Evolutionary conservation across 2,113 vertebrate species (phyloP), one percentile per base, ranked within the genome.

Genomic region (Callaeas wilsoni): DNA sequence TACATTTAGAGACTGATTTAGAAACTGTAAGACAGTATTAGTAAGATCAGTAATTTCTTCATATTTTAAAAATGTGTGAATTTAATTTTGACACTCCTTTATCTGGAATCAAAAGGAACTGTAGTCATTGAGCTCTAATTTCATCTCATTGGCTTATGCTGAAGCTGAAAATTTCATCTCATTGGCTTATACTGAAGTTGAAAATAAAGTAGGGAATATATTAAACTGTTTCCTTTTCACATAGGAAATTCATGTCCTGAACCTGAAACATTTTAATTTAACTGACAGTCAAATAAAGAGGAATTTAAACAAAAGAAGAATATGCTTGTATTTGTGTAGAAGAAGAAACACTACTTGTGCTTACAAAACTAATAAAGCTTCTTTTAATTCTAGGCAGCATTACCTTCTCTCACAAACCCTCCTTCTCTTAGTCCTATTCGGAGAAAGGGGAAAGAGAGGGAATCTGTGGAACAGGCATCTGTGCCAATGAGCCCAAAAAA

Each of bases 371-470:
- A 64, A 71, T 44, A 65, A 39, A 12, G 2, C 8, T 73, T 35
- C 33, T 90, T 85, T 84, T 42, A 32, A 77, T 97, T 95, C n/a
- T 15, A 99, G 99, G 98, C 99, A 67, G 98, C 98, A 3, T 98
- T 99, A 52, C 99, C 99, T 14, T 99, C 99, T 64, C 98, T 99
- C 42, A 98, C 98, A 78, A 99, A 99, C 81, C 98, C 99, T 8
- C 98, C 99, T 26, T 99, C 99, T 55, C 98, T 99, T 65, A 99
- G 99, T 91, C 99, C 99, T 1, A 99, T 99, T 85, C 98, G 99
- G 53, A 98, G 99, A 53, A 99, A 99, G 87, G 99, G 99, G 37
- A 99, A 99, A 87, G 99, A 99, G 68, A 99, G 98, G 73, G 99
- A 99, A 12, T 52, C 93, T 4, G 96, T 79, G 1, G 99, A 99